phyloP scores from a whole-genome alignment of 2,888 invertebrate species.

The Apomyelois bistriatella region DNA sequence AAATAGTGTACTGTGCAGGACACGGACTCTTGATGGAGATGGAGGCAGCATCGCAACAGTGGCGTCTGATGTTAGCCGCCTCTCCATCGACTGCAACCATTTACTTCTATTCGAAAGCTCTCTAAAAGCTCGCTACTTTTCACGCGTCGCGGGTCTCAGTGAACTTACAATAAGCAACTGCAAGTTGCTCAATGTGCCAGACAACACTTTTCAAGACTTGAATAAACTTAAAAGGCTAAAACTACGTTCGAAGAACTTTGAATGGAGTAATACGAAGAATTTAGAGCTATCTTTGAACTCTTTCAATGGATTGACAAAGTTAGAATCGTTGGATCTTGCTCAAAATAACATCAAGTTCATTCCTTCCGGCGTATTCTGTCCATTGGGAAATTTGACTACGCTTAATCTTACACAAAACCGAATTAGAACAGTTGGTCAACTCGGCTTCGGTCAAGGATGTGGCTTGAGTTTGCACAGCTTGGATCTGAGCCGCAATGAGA shows the following conservation, averaged over 20 bases:
- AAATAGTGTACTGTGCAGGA: conserved; percentile 82
- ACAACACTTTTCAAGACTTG: conserved; percentile 89
- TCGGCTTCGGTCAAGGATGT: conserved; percentile 84
- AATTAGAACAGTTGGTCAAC: conserved; percentile 86
- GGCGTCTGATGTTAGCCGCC: conserved; percentile 84
- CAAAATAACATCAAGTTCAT: conserved; percentile 91
- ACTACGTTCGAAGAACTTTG: conserved; percentile 88
- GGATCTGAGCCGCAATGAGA: conserved; percentile 90
- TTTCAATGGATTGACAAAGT: conserved; percentile 88
- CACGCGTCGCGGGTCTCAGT: conserved; percentile 85
- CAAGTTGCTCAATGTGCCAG: conserved; percentile 87
- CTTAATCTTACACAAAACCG: conserved; percentile 92
- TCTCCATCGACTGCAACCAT: conserved; percentile 88
- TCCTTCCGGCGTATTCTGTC: conserved; percentile 89
- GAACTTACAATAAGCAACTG: conserved; percentile 88
- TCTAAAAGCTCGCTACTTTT: conserved; percentile 85
- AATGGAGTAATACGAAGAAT: conserved; percentile 87
- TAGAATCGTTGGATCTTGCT: conserved; percentile 88
- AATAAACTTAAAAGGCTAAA: conserved; percentile 88
- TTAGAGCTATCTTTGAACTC: conserved; percentile 86
- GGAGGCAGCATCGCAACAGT: conserved; percentile 82
- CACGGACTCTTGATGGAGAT: conserved; percentile 85
- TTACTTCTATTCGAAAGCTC: conserved; percentile 89
- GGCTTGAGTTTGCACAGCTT: conserved; percentile 86
- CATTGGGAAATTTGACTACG: conserved; percentile 87